Conservation (phyloP, 1,140 invertebrate species). For the Saccostrea cuccullata region DNA sequence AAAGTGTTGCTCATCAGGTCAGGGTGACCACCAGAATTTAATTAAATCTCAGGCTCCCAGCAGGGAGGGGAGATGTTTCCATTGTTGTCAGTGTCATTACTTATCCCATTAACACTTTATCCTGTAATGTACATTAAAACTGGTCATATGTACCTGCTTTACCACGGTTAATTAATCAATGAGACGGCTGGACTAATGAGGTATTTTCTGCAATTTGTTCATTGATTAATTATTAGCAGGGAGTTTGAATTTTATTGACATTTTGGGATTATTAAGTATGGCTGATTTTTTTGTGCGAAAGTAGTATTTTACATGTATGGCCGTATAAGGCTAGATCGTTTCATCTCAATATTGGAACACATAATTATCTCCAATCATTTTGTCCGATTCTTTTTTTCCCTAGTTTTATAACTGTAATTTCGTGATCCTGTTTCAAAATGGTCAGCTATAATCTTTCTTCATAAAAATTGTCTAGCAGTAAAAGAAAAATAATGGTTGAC, state of each 20-base stretch:
- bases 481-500: background rate
- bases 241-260: constrained; percentile 5
- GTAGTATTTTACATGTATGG: background rate
- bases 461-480: background rate
- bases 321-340: background rate
- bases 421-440: background rate
- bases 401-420: constrained; percentile 11
- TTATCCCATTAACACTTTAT: constrained; percentile 19
- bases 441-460: background rate
- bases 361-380: background rate
- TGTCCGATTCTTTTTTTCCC: background rate
- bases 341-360: background rate
- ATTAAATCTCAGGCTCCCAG: constrained; percentile 19
- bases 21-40: constrained; percentile 14
- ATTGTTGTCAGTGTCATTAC: constrained; percentile 31
- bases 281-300: background rate
- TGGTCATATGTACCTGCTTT: constrained; percentile 1
- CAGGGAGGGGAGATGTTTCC: background rate
- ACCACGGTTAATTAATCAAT: constrained; percentile 6
- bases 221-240: constrained; percentile 17
- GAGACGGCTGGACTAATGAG: background rate
- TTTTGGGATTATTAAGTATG: background rate
- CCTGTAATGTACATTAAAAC: background rate
- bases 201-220: background rate
- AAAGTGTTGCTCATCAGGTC: background rate